Base-by-base conservation (phyloP, 2,797 vertebrate genomes). In the Enteromius radiatus region DNA sequence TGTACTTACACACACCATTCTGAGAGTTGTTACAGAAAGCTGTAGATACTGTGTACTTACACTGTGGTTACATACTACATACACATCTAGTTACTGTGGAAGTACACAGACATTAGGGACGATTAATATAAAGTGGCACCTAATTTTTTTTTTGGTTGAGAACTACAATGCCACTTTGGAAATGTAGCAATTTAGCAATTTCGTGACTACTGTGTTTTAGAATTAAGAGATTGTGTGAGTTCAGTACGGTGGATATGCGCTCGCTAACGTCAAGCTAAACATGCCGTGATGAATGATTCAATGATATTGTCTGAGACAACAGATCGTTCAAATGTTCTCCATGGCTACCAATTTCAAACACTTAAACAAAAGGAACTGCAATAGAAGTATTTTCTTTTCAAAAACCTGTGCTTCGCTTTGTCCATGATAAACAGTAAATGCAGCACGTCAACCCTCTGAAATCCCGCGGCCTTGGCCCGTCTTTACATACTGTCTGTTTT, bases 401-500 rank as follows among this genome's bases (percentile, higher is more conserved):
- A 84, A 26, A 61, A 38, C 56, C 76, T 63, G 69, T 4, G 41
- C 38, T 76, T 73, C 41, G 54, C 59, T 76, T 43, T 71, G 78
- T 74, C 78, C 54, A 63, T 76, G 43, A 81, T 31, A 71, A 54
- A 77, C 65, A 69, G 26, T 33, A 33, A 78, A 82, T 67, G 41
- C 68, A 47, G 49, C 49, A 41, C 23, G 43, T 76, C 74, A 52
- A 36, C 63, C 45, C 82, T 71, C 36, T 69, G 38, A 77, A 71
- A 41, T 59, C 28, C 73, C 14, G 19, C 21, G n/a, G 63, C 78
- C 74, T 83, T 54, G 69, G 67, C 79, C 17, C 14, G 21, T 68
- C 88, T 90, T 84, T 86, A 88, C 91, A 91, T 85, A 89, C 86
- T 90, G 89, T 90, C 93, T 94, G 91, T 93, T 93, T 92, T 91